Base-by-base conservation (phyloP, 2,797 vertebrate genomes). In the Sebastes matsubarae region DNA sequence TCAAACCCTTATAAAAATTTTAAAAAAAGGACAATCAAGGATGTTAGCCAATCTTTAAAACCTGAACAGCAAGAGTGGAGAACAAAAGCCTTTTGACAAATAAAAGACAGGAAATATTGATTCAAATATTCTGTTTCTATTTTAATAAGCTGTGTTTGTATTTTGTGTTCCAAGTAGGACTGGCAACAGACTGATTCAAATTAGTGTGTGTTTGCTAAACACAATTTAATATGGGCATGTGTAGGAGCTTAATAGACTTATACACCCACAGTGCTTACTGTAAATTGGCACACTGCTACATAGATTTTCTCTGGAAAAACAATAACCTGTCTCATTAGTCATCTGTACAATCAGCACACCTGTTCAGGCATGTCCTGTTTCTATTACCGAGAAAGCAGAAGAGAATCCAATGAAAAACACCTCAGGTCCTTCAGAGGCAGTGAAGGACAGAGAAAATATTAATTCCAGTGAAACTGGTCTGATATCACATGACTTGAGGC, bases 401-500 rank as follows among this genome's bases (percentile, higher is more conserved):
- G 34, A 24, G 16, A 36, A 70, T 12, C 20, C 4, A n/a, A 4
- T n/a, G 38, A 34, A 42, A 60, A 29, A 72, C 8, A 42, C 4
- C 1, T 22, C 5, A 14, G 22, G 3, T 18, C 2, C 18, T 2
- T 24, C 5, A 4, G 8, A 9, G 16, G 25, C 24, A 30, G 29
- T 2, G 7, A 8, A 10, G 14, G 20, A 1, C 2, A 25, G 3
- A 18, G 16, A 65, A 24, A 22, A 42, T 1, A 20, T 6, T 20
- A 77, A 12, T 50, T 25, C 24, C 46, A 46, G 50, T 22, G 63
- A 71, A 78, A 87, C 46, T 50, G 38, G 32, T 75, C 73, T 68
- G 3, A 24, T 6, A 25, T 80, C 85, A 87, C 59, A 84, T 81
- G 89, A 88, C 25, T 2, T 2, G 46, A 67, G 42, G 16, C 3